These are phyloP conservation scores for Dolomedes plantarius DNA, from an alignment of 2,888 invertebrate genomes.

Conservation along the genomic window DNA sequence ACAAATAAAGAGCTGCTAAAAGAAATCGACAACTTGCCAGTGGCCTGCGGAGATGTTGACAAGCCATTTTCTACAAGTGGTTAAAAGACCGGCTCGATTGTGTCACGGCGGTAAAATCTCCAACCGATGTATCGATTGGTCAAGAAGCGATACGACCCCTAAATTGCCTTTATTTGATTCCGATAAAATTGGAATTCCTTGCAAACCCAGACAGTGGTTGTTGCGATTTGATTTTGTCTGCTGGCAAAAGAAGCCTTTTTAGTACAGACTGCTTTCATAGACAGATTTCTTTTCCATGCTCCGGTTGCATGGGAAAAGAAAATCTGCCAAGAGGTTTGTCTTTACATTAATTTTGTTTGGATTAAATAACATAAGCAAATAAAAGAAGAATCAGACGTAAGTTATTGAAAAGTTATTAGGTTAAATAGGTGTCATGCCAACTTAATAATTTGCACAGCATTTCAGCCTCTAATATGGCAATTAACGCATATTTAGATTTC, in stretches of 20 bases:
- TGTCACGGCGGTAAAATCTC: conserved; percentile 38
- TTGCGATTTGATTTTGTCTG: not conserved
- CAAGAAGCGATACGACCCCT: conserved; percentile 35
- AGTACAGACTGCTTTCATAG: not conserved
- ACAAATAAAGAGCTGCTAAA: not conserved
- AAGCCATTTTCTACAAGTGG: conserved; percentile 51
- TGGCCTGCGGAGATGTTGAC: conserved; percentile 53
- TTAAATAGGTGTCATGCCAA: too few relatives aligned
- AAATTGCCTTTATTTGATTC: conserved; percentile 59
- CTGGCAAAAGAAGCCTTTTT: not conserved
- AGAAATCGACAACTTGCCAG: conserved; percentile 14
- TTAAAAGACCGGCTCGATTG: conserved; percentile 27
- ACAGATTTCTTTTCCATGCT: not conserved
- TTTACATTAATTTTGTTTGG: too few relatives aligned
- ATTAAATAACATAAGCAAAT: too few relatives aligned
- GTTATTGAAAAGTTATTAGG: too few relatives aligned
- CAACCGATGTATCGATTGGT: conserved; percentile 53
- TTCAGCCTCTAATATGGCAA: too few relatives aligned
- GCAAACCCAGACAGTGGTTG: not conserved
- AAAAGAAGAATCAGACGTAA: too few relatives aligned
- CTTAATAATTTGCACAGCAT: too few relatives aligned
- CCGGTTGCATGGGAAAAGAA: not conserved
- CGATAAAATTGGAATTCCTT: conserved; percentile 35
- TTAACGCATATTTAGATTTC: too few relatives aligned
- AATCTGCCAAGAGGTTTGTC: not conserved